These are phyloP conservation scores for Cistogaster globosa DNA, from an alignment of 2,888 invertebrate species.

Conservation along the genomic window DNA sequence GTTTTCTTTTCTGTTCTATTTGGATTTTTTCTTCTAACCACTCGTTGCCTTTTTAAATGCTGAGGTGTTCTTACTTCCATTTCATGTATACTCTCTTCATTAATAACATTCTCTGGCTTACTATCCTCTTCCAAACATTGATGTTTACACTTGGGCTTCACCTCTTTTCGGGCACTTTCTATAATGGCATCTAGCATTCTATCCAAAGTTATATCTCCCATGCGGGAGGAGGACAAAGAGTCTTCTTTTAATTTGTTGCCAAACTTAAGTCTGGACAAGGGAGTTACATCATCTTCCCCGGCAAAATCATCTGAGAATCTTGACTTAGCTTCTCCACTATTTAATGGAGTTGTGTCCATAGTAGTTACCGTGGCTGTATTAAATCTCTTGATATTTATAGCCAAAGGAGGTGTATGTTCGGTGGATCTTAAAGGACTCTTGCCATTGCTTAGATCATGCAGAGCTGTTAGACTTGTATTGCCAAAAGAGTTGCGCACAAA, in stretches of 20 bases:
- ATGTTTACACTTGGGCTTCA: constrained; percentile 39
- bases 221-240: constrained; percentile 80
- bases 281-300: constrained; percentile 72
- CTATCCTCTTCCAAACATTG: background rate
- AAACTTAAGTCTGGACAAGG: constrained; percentile 73
- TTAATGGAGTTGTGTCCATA: constrained; percentile 68
- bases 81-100: constrained; percentile 78
- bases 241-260: constrained; percentile 68
- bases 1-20: constrained; percentile 61
- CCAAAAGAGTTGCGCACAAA: constrained; percentile 80
- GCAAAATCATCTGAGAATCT: constrained; percentile 74
- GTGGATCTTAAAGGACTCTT: constrained; percentile 78
- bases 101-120: background rate
- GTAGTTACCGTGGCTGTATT: constrained; percentile 33
- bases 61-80: constrained; percentile 83
- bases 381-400: constrained; percentile 66
- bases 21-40: constrained; percentile 80
- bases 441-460: constrained; percentile 82
- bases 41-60: constrained; percentile 81
- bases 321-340: background rate
- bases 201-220: constrained; percentile 82
- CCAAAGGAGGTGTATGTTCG: constrained; percentile 69
- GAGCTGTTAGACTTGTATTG: constrained; percentile 78
- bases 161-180: constrained; percentile 81
- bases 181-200: constrained; percentile 83